Conservation (phyloP, 2,797 vertebrate species). For the Sebastes oblongus region DNA sequence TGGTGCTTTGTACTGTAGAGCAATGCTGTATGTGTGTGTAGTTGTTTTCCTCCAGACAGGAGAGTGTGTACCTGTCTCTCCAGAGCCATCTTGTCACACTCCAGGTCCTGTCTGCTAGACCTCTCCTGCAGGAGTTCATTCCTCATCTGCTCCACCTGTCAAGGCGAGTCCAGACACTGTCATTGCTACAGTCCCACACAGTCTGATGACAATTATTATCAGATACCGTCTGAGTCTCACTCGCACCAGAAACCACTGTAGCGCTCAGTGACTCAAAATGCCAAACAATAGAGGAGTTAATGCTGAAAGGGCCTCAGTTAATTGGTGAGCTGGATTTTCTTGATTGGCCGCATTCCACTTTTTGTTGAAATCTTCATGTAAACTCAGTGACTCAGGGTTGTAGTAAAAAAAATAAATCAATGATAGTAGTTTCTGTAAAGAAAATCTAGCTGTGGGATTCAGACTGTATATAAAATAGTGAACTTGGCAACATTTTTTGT, state of each 20-base stretch:
- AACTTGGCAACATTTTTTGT: neutral
- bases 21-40: conserved; percentile 19
- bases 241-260: conserved; percentile 34
- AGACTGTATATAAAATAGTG: neutral
- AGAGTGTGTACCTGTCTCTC: conserved; percentile 94
- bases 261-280: conserved; percentile 40
- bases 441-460: neutral
- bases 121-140: conserved; percentile 96
- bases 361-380: conserved; percentile 15
- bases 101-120: conserved; percentile 92
- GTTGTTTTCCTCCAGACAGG: conserved; percentile 55
- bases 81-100: conserved; percentile 97
- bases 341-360: conserved; percentile 62
- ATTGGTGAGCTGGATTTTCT: conserved; percentile 54
- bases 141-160: conserved; percentile 96
- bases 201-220: conserved; percentile 69
- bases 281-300: conserved; percentile 47
- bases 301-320: conserved; percentile 21
- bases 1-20: conserved; percentile 20
- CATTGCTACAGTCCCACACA: conserved; percentile 65
- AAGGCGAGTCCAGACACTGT: conserved; percentile 78
- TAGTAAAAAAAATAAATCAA: neutral
- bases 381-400: conserved; percentile 1
- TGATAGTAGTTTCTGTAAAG: neutral
- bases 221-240: conserved; percentile 32